A percentile compares a stretch with the other conserved stretches of the same genome.
Conservation (phyloP, 1,140 invertebrate species). For the Phthorimaea operculella region DNA sequence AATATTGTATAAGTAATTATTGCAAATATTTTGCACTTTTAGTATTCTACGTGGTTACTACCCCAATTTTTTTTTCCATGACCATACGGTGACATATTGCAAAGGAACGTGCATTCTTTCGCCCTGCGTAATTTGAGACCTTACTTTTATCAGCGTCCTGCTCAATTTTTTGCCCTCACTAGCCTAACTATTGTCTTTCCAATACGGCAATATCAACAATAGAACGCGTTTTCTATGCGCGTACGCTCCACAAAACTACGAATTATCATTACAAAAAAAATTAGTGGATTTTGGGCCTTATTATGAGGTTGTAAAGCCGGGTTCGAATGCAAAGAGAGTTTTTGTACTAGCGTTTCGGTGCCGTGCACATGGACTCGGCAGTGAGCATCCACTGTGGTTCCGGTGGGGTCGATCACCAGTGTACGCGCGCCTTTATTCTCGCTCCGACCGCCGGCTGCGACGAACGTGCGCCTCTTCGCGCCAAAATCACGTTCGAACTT, state of each 20-base stretch:
- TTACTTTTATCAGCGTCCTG: slow-evolving; percentile 29
- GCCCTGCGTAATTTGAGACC: slow-evolving; percentile 28
- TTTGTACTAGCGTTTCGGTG: slow-evolving; percentile 42
- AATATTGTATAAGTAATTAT: no score
- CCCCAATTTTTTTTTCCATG: no score
- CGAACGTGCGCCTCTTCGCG: slow-evolving; percentile 31
- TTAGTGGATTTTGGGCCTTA: neutral
- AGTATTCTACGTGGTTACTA: no score
- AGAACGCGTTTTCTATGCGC: slow-evolving; percentile 54
- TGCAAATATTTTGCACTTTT: no score
- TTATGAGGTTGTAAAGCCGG: neutral
- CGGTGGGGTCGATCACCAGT: slow-evolving; percentile 65
- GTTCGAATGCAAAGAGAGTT: neutral
- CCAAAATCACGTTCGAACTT: slow-evolving; percentile 17
- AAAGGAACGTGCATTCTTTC: slow-evolving; percentile 27
- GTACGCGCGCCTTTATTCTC: slow-evolving; percentile 43
- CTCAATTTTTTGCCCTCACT: slow-evolving; percentile 23
- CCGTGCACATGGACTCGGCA: slow-evolving; percentile 59
- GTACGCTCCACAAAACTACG: slow-evolving; percentile 58
- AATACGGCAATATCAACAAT: slow-evolving; percentile 44
- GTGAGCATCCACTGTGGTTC: slow-evolving; percentile 62
- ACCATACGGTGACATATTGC: neutral
- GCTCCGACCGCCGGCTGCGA: slow-evolving; percentile 29
- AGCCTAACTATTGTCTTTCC: slow-evolving; percentile 33
- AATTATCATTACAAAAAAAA: slow-evolving; percentile 27